Base-by-base conservation (phyloP, 2,888 invertebrate species). In the Melolontha melolontha region DNA sequence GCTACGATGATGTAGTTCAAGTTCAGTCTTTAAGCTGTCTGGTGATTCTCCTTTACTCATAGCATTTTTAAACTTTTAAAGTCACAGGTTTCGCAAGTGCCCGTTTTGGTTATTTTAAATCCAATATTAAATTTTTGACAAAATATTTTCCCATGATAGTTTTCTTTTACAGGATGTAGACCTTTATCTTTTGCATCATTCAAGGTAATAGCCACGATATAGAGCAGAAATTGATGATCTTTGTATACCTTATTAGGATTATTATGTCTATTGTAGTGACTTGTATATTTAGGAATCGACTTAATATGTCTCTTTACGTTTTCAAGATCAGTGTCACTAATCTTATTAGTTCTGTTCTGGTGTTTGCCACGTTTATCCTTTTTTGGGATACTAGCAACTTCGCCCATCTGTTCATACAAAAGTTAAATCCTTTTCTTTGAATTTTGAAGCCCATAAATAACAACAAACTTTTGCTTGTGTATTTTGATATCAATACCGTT, bases 101-200 rank as follows among this genome's bases (percentile, higher is more conserved):
- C 72, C n/a, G 49, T 70, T 67, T 69, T 70, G 22, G 74, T 72
- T 14, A 73, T 49, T 47, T 62, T 62, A 64, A 74, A 72, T 27
- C 71, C 71, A 8, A 73, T 74, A 51, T n/a, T 74, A 71, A 55
- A 73, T 52, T 74, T 63, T 10, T 16, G 50, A 44, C 59, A 57
- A 42, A 42, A 59, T 59, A 59, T 27, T 1, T 59, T 34, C 17
- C 27, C 47, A 40, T 74, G 70, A 5, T n/a, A 29, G 49, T n/a
- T 71, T 66, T 72, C 57, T 16, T 42, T 62, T 2, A 72, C 71
- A 47, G 72, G 70, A 44, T 17, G 5, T 14, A 72, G 54, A 66
- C 51, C 51, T 47, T 8, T n/a, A n/a, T n/a, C n/a, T n/a, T n/a
- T n/a, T n/a, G n/a, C n/a, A n/a, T n/a, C n/a, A n/a, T n/a, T n/a